Base-by-base conservation (phyloP, 64 coral and sea anemone species). In the Pocillopora damicornis region DNA sequence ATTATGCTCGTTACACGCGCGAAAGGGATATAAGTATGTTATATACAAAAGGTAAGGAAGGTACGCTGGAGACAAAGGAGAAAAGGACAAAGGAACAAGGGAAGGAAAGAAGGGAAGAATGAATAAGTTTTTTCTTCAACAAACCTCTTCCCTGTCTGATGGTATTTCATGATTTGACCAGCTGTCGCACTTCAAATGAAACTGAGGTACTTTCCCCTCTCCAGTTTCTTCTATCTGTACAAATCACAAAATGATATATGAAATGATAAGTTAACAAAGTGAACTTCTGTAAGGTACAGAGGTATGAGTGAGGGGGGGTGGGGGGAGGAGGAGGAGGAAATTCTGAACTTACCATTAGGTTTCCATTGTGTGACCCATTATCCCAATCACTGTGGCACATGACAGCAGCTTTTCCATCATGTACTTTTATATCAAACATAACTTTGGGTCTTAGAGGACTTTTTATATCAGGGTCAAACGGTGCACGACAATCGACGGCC, bases 391-490 rank as follows among this genome's bases (percentile, higher is more conserved):
- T 78, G 1, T 72, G 37, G 23, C 87, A 89, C 22, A 84, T 37
- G 7, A 76, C 30, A 58, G 56, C 65, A 60, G 61, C 11, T n/a
- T 77, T 17, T 77, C 69, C 69, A 23, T 89, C 37, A 17, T 77
- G 25, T 36, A 93, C n/a, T 68, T 9, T 77, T 64, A 89, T 60
- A 78, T 78, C 79, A 36, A 89, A 93, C 13, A 89, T 37, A 60
- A 75, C 61, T 57, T 71, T 89, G 11, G 42, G 18, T 83, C 61
- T 83, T 57, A 93, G 71, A 15, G 79, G 38, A 73, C 42, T 61
- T 11, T 71, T 89, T 26, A 93, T 85, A 18, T 89, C n/a, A n/a
- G 87, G 91, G 59, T 81, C 75, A 60, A 38, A 35, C n/a, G 94
- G 90, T 9, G 81, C 87, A 61, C 59, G 75, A 64, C 90, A 95